Percentiles rank a stretch among this genome's conserved stretches.
phyloP scores from a whole-genome alignment of 1,140 invertebrate genomes.

The Babylonia areolata region DNA sequence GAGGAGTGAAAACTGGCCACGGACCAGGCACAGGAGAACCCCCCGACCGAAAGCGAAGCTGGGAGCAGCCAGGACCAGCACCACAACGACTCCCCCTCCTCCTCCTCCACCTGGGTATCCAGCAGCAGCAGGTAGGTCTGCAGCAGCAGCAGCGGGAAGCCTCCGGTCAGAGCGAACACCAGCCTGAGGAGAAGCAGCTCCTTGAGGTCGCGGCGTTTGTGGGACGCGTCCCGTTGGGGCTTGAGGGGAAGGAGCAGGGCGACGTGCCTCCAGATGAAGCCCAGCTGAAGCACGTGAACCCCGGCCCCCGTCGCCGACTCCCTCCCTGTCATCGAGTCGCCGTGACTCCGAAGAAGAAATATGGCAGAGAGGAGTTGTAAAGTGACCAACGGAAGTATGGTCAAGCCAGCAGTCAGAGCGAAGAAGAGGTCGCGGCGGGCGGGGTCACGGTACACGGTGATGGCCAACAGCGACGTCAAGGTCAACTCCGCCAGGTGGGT shows the following conservation, averaged over 20 bases:
- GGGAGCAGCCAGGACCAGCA: slow-evolving; percentile 83
- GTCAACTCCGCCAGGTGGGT: slow-evolving; percentile 56
- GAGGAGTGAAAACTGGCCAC: slow-evolving; percentile 91
- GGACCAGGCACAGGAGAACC: slow-evolving; percentile 93
- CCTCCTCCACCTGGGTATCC: slow-evolving; percentile 75
- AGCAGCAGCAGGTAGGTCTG: slow-evolving; percentile 85
- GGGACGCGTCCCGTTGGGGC: slow-evolving; percentile 87
- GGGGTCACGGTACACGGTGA: slow-evolving; percentile 30
- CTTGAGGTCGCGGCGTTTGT: slow-evolving; percentile 89
- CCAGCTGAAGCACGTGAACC: slow-evolving; percentile 86
- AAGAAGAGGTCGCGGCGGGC: slow-evolving; percentile 53
- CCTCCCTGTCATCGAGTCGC: slow-evolving; percentile 51
- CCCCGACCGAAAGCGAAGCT: slow-evolving; percentile 86
- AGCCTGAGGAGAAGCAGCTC: slow-evolving; percentile 87
- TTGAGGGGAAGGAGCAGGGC: too few relatives aligned
- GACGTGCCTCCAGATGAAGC: slow-evolving; percentile 92
- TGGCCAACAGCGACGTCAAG: slow-evolving; percentile 44
- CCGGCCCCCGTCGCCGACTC: slow-evolving; percentile 71
- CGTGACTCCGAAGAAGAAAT: slow-evolving; percentile 54
- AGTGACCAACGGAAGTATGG: slow-evolving; percentile 61
- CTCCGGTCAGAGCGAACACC: slow-evolving; percentile 91
- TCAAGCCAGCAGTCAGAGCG: slow-evolving; percentile 55
- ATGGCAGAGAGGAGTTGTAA: too few relatives aligned
- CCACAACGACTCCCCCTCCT: too few relatives aligned
- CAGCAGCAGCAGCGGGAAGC: slow-evolving; percentile 89